A percentile compares a stretch with the other conserved stretches of the same genome.
Conservation (phyloP, 2,797 vertebrate species). For the Melopsittacus undulatus region DNA sequence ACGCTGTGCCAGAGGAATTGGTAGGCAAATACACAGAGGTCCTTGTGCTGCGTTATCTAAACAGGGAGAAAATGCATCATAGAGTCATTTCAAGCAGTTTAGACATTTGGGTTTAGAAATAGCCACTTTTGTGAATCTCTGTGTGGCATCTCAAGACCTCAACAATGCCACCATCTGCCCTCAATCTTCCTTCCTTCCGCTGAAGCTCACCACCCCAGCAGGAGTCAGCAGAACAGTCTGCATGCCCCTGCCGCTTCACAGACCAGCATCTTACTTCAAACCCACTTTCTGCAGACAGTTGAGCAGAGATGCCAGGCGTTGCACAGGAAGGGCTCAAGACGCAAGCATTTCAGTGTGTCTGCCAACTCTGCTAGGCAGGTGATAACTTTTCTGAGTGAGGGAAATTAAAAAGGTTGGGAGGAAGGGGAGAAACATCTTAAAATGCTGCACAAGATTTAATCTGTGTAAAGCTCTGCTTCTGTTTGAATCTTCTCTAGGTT, state of each 20-base stretch:
- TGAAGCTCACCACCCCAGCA: not conserved
- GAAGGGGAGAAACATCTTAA: not conserved
- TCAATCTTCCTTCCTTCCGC: slow-evolving; percentile 17
- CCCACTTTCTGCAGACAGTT: not conserved
- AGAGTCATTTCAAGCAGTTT: not conserved
- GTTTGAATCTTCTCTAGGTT: not conserved
- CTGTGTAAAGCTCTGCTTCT: not conserved
- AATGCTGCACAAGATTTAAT: not conserved
- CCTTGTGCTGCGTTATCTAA: not conserved
- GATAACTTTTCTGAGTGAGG: not conserved
- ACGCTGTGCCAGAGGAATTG: slow-evolving; percentile 14
- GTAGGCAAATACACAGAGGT: slow-evolving; percentile 33
- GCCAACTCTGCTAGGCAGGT: slow-evolving; percentile 19
- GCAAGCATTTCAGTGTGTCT: not conserved
- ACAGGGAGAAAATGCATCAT: not conserved
- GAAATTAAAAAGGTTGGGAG: not conserved
- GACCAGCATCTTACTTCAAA: slow-evolving; percentile 4
- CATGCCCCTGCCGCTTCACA: slow-evolving; percentile 9
- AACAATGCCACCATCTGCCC: slow-evolving; percentile 26
- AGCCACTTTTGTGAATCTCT: not conserved
- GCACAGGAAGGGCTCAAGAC: slow-evolving; percentile 18
- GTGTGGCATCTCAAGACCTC: slow-evolving; percentile 25
- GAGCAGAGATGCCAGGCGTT: slow-evolving; percentile 26
- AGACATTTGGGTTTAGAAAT: not conserved
- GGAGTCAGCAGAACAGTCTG: not conserved